These are phyloP conservation scores for Sitta europaea DNA, from an alignment of 2,113 vertebrate genomes.

Conservation along the genomic window DNA sequence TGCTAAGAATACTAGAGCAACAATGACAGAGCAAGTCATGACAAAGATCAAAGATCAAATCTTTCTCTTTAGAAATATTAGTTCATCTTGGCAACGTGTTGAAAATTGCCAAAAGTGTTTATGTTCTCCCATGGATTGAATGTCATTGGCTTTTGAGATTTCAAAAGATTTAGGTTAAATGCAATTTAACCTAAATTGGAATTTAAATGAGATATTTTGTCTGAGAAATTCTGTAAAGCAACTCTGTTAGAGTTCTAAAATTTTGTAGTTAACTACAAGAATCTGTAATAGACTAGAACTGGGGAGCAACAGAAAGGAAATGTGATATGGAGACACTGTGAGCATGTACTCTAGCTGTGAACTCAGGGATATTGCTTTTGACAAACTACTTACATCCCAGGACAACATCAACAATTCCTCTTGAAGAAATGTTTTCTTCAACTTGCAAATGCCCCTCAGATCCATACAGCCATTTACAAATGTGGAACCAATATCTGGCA, in stretches of 20 bases:
- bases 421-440: background rate
- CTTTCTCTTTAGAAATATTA: background rate
- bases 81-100: background rate
- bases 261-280: background rate
- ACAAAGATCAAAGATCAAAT: background rate
- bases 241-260: background rate
- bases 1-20: background rate
- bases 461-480: background rate
- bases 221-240: background rate
- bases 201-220: background rate
- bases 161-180: background rate
- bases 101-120: background rate
- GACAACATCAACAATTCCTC: background rate
- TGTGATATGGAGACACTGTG: background rate
- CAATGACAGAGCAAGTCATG: background rate
- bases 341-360: background rate
- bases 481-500: background rate
- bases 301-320: background rate
- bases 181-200: background rate
- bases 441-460: background rate
- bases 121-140: background rate
- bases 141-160: background rate
- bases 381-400: background rate
- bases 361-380: background rate
- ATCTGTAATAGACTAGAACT: background rate